Evolutionary conservation across 2,797 vertebrate species (phyloP), one percentile per base, ranked within the genome.

Genomic region (Rhinoraja longicauda): DNA sequence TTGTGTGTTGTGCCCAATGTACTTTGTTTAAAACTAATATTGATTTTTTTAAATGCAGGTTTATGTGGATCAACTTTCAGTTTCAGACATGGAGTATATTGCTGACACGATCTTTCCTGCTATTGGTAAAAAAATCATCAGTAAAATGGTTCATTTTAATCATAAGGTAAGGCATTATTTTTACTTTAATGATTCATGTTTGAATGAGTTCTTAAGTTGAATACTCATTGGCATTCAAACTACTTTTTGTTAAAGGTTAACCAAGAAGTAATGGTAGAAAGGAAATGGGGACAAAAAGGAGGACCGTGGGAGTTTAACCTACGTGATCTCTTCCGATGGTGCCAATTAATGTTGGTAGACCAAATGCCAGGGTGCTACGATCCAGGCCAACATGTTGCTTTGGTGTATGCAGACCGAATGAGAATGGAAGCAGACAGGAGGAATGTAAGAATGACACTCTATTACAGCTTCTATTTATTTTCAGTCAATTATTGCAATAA

Each of bases 231-330:
- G 32, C 29, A 73, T 45, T 73, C 53, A 24, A 93, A 72, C 53
- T 90, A 59, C n/a, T 93, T 3, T 73, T 78, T 62, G 84, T 93
- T 26, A 62, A 94, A 99, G 99, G 96, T 99, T 72, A 97, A 98
- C 67, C 96, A 97, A 92, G 98, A 99, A 94, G 97, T 99, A 93
- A 97, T 95, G 93, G 93, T 96, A 93, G 97, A 99, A 94, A 98
- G 97, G 93, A 97, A 94, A 59, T 99, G 99, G 98, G 99, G 99
- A 4, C 98, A 99, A 94, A 98, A 96, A 95, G 99, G 99, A 95
- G 98, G 98, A 93, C 98, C 99, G 1, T 99, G 99, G 99, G 99
- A 99, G 94, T 99, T 99, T 95, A 99, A 99, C 94, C 96, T 99
- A 88, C 97, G 99, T 0, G 99, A 99, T 95, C 96, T 99, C 95